Conservation (phyloP, 2,797 vertebrate species). For the Rhabdomys pumilio region DNA sequence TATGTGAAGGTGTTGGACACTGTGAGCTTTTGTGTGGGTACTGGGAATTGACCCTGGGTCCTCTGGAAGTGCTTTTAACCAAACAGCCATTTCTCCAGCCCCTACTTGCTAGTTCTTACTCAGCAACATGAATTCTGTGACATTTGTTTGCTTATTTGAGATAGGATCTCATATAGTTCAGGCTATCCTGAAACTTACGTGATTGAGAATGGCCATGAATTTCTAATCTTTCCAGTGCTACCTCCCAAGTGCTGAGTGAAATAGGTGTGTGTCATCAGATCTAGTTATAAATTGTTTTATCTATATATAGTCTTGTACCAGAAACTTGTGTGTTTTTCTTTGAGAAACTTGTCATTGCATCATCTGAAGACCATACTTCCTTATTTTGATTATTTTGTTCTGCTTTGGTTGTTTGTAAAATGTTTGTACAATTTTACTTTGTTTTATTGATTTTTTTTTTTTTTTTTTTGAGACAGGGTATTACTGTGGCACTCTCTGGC, state of each 20-base stretch:
- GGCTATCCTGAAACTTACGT: neutral
- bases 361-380: constrained; percentile 74
- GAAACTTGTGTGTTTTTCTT: constrained; percentile 65
- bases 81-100: neutral
- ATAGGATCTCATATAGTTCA: neutral
- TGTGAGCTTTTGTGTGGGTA: neutral
- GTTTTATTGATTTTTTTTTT: neutral
- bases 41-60: neutral
- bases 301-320: constrained; percentile 6
- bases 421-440: constrained; percentile 74
- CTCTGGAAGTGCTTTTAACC: neutral
- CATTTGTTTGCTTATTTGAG: neutral
- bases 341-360: constrained; percentile 66
- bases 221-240: neutral
- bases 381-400: constrained; percentile 82
- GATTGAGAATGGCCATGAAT: neutral
- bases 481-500: neutral
- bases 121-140: neutral
- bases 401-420: constrained; percentile 80
- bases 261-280: neutral
- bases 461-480: neutral
- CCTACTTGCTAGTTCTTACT: neutral
- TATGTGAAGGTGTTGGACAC: neutral
- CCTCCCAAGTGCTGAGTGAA: neutral
- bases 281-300: constrained; percentile 42